Percentiles rank a stretch among this genome's conserved stretches.
These are phyloP conservation scores for Hyppa rectilinea DNA, from an alignment of 2,888 invertebrate genomes.

Conservation along the genomic window DNA sequence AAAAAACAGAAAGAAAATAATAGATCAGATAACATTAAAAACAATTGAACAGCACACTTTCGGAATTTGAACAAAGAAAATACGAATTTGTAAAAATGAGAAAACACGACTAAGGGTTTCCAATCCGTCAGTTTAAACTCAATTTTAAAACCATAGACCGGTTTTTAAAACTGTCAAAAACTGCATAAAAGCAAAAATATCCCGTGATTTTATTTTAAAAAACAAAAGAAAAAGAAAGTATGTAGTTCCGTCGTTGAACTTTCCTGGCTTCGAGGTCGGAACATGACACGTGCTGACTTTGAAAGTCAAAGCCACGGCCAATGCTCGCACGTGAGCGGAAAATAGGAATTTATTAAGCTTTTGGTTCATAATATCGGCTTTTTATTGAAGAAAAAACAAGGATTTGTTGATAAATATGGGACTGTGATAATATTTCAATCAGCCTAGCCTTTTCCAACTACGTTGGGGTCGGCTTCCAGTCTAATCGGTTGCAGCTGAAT, in stretches of 20 bases:
- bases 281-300: constrained; percentile 20
- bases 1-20: background rate
- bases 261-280: background rate
- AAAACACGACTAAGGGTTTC: too few species aligned
- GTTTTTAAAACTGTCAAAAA: background rate
- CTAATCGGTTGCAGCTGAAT: background rate
- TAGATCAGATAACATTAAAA: background rate
- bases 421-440: too few species aligned
- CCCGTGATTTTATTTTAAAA: background rate
- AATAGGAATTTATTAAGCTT: background rate
- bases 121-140: background rate
- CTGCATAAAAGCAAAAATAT: background rate
- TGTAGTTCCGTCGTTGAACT: constrained; percentile 17
- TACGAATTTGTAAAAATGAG: background rate
- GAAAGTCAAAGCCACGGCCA: constrained; percentile 29
- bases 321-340: constrained; percentile 23
- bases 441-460: background rate
- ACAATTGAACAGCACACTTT: background rate
- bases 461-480: background rate
- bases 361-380: background rate
- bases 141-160: background rate
- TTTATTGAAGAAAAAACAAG: background rate
- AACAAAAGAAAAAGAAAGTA: background rate
- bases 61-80: background rate
- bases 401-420: background rate